These are phyloP conservation scores for Drosophila fuyamai DNA, from an alignment of 1,140 invertebrate genomes.

Conservation along the genomic window DNA sequence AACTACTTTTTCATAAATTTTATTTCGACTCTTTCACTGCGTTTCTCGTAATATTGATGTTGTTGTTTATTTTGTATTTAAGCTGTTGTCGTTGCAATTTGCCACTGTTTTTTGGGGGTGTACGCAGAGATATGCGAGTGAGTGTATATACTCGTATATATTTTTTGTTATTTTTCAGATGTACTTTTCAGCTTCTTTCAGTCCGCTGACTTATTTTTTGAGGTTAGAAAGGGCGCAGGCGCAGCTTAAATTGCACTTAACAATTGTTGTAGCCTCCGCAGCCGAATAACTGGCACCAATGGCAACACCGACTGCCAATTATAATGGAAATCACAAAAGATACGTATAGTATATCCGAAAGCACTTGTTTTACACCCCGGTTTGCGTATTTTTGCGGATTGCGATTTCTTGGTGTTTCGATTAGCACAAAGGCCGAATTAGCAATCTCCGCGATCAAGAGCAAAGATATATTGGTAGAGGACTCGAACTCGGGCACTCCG, in stretches of 20 bases:
- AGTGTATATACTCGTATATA: slow-evolving; percentile 23
- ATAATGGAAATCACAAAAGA: slow-evolving; percentile 69
- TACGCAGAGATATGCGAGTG: no score
- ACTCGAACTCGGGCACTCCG: slow-evolving; percentile 6
- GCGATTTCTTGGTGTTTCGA: slow-evolving; percentile 46
- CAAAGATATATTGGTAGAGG: slow-evolving; percentile 7
- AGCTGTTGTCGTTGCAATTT: slow-evolving; percentile 68
- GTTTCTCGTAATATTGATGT: slow-evolving; percentile 35
- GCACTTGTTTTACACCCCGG: slow-evolving; percentile 54
- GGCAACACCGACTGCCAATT: slow-evolving; percentile 51
- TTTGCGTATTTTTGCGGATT: background rate
- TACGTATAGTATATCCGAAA: slow-evolving; percentile 5
- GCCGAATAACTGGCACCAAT: slow-evolving; percentile 52
- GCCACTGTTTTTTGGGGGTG: slow-evolving; percentile 38
- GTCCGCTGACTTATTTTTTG: slow-evolving; percentile 40
- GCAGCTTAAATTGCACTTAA: slow-evolving; percentile 65
- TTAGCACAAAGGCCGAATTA: slow-evolving; percentile 68
- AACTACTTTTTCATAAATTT: slow-evolving; percentile 55
- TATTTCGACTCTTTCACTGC: slow-evolving; percentile 72
- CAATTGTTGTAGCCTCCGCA: slow-evolving; percentile 38
- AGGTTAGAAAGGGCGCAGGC: slow-evolving; percentile 77
- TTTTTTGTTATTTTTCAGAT: slow-evolving; percentile 41
- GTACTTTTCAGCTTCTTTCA: slow-evolving; percentile 56
- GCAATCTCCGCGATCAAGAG: slow-evolving; percentile 38
- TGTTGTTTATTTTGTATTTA: slow-evolving; percentile 25